Percentiles rank a stretch among this genome's conserved stretches.
Evolutionary conservation across 2,888 invertebrate genomes (phyloP).

Genomic region (Cordilura impudica): DNA sequence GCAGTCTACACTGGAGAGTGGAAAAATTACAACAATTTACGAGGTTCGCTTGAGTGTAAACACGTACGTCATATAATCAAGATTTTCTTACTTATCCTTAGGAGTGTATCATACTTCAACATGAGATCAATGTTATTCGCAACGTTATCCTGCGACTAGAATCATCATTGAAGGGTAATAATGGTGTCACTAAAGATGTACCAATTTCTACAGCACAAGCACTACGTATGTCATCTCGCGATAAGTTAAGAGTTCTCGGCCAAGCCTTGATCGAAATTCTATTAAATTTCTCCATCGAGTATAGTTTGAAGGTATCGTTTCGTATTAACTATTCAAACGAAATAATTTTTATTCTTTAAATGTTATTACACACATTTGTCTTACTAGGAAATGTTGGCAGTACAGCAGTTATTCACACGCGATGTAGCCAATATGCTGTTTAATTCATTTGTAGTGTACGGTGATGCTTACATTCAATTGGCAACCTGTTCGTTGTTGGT

Average conservation of each 20-base stretch:
- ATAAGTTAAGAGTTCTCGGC: slow-evolving; percentile 89
- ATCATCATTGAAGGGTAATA: slow-evolving; percentile 76
- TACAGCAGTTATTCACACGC: slow-evolving; percentile 76
- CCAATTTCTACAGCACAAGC: slow-evolving; percentile 71
- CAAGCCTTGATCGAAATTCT: slow-evolving; percentile 90
- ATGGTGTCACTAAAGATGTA: slow-evolving; percentile 69
- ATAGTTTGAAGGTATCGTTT: slow-evolving; percentile 79
- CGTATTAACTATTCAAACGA: not conserved
- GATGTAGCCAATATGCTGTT: slow-evolving; percentile 83
- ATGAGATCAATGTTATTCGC: slow-evolving; percentile 90
- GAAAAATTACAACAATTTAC: slow-evolving; percentile 79
- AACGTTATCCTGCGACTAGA: slow-evolving; percentile 87
- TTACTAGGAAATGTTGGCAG: slow-evolving; percentile 73
- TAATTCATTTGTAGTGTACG: slow-evolving; percentile 86
- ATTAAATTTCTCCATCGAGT: slow-evolving; percentile 84
- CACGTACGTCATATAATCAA: no score
- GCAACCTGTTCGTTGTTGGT: slow-evolving; percentile 88
- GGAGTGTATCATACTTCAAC: slow-evolving; percentile 93
- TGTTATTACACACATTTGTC: not conserved
- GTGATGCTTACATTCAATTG: slow-evolving; percentile 88
- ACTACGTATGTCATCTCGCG: slow-evolving; percentile 84
- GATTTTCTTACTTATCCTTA: slow-evolving; percentile 72
- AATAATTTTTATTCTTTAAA: not conserved
- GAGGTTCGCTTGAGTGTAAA: slow-evolving; percentile 76
- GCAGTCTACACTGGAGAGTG: slow-evolving; percentile 76